Conservation (phyloP, 2,888 invertebrate genomes). For the Drosophila percnosoma region DNA sequence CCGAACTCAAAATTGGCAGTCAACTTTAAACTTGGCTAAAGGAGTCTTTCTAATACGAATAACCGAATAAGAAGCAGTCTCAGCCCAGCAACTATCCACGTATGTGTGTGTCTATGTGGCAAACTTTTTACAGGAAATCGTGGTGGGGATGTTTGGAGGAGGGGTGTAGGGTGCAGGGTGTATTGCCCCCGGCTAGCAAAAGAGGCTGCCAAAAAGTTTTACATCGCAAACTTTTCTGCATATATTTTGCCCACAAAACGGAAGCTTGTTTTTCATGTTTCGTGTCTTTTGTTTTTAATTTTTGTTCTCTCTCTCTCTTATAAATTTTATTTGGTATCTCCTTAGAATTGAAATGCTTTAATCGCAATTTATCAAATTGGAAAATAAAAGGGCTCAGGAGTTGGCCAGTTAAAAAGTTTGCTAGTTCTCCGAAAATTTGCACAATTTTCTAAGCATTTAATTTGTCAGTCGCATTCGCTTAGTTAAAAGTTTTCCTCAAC, state of each 20-base stretch:
- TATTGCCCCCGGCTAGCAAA: constrained; percentile 18
- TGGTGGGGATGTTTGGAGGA: neutral
- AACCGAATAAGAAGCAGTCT: constrained; percentile 42
- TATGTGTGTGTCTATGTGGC: constrained; percentile 26
- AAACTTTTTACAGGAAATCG: constrained; percentile 47
- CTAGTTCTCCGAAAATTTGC: constrained; percentile 28
- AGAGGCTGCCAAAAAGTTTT: constrained; percentile 76
- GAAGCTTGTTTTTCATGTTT: constrained; percentile 76
- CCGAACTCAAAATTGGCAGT: constrained; percentile 47
- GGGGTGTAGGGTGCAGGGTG: neutral
- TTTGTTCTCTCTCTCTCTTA: constrained; percentile 22
- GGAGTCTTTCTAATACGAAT: constrained; percentile 55
- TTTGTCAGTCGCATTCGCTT: constrained; percentile 62
- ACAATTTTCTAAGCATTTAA: constrained; percentile 62
- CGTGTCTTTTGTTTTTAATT: constrained; percentile 67
- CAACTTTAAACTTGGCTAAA: constrained; percentile 70
- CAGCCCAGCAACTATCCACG: constrained; percentile 30
- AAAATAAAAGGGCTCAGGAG: constrained; percentile 60
- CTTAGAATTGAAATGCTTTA: constrained; percentile 69
- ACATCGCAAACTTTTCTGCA: constrained; percentile 76
- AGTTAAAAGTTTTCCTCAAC: constrained; percentile 48
- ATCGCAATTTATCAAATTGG: constrained; percentile 80
- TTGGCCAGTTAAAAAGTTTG: constrained; percentile 42
- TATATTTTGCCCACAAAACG: constrained; percentile 74
- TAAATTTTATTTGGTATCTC: constrained; percentile 26